These are phyloP conservation scores for Telmatherina bonti DNA, from an alignment of 2,797 vertebrate genomes.

Conservation along the genomic window DNA sequence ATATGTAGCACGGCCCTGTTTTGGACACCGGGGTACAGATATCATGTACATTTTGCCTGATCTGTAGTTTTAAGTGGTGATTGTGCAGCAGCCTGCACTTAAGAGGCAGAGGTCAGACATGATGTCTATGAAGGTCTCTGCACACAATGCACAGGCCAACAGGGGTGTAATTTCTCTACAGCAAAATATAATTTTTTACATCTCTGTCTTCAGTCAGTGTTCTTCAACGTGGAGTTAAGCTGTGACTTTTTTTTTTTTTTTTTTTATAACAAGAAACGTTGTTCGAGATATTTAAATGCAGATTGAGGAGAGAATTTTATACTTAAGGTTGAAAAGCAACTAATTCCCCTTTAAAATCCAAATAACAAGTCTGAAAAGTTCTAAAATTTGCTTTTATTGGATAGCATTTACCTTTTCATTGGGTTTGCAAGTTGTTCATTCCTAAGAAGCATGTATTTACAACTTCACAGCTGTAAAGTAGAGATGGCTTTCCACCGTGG, in stretches of 20 bases:
- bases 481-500: too few relatives aligned
- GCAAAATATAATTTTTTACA: conserved; percentile 33
- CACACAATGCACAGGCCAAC: conserved; percentile 41
- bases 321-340: too few relatives aligned
- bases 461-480: neutral
- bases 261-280: conserved; percentile 69
- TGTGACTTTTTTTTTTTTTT: conserved; percentile 77
- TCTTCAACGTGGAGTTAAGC: conserved; percentile 62
- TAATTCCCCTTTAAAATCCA: too few relatives aligned
- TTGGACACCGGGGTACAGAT: neutral
- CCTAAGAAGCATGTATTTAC: neutral
- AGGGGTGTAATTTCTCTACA: conserved; percentile 61
- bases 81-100: conserved; percentile 8
- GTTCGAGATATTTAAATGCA: neutral
- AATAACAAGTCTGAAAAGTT: neutral
- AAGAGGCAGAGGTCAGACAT: conserved; percentile 38
- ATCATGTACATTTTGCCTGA: conserved; percentile 6
- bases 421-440: neutral
- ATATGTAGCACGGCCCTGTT: neutral
- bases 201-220: conserved; percentile 12
- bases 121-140: conserved; percentile 38
- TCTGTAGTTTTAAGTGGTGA: conserved; percentile 17
- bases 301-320: conserved; percentile 8
- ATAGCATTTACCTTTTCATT: neutral
- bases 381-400: neutral